Evolutionary conservation across 2,888 invertebrate genomes (phyloP).

Genomic region (Hipparchia sbordonii): DNA sequence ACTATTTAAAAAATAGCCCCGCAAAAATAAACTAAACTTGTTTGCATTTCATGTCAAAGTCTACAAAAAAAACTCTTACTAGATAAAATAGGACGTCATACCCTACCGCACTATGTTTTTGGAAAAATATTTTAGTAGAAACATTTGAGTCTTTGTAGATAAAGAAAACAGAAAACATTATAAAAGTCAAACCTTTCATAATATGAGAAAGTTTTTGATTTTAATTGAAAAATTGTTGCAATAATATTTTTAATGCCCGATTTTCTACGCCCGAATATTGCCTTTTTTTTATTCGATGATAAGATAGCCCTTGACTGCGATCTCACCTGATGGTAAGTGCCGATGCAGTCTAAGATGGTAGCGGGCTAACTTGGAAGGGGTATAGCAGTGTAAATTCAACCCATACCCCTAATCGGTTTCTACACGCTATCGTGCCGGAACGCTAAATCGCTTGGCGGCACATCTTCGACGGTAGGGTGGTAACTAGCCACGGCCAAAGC

Average conservation of each 20-base stretch:
- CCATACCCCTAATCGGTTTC: too few relatives aligned
- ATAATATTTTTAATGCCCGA: background rate
- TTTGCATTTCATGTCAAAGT: background rate
- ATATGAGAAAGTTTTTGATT: background rate
- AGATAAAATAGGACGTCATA: background rate
- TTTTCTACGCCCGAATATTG: background rate
- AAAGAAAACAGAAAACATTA: background rate
- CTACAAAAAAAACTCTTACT: background rate
- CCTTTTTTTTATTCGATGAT: too few relatives aligned
- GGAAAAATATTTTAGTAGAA: background rate
- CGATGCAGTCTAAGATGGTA: too few relatives aligned
- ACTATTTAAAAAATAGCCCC: too few relatives aligned
- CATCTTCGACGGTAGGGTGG: too few relatives aligned
- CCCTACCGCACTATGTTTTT: background rate
- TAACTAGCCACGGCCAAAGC: too few relatives aligned
- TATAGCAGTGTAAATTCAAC: too few relatives aligned
- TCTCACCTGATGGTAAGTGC: too few relatives aligned
- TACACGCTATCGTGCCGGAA: too few relatives aligned
- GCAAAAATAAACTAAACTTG: background rate
- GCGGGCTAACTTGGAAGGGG: too few relatives aligned
- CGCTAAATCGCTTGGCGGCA: too few relatives aligned
- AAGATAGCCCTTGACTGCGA: too few relatives aligned
- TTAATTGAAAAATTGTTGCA: background rate
- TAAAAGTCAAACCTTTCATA: slow-evolving; percentile 1
- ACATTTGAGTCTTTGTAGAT: background rate